Base-by-base conservation (phyloP, 2,113 vertebrate genomes). In the Psilopogon haemacephalus region DNA sequence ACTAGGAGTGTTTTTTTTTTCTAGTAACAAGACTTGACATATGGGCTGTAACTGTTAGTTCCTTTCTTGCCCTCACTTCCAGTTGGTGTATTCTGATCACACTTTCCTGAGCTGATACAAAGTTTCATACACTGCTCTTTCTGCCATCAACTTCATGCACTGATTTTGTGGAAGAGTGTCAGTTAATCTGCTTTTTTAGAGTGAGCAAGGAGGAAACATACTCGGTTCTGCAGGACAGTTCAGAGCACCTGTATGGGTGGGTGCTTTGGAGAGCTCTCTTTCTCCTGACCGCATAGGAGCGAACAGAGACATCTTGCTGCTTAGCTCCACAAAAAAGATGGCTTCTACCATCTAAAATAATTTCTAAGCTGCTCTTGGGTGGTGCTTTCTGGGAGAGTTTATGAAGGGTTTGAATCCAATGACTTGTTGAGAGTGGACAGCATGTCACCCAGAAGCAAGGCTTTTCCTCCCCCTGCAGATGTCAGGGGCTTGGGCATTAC, bases 181-280 rank as follows among this genome's bases (percentile, higher is more conserved):
- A 42, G 24, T 76, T 69, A 73, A 86, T n/a, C n/a, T n/a, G 8
- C 30, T 90, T 90, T 86, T 92, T 65, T 54, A 14, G 44, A 70
- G 30, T 18, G 17, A 86, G 11, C 15, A 35, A 70, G 75, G 85
- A 59, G 38, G 15, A 83, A 73, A 23, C n/a, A n/a, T 32, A 38
- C 35, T 63, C 54, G 60, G 0, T 84, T 48, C 16, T 65, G 15
- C 32, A 37, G 46, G 59, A 63, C 21, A 40, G 10, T 44, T 63
- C 0, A 1, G 26, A 55, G 75, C 55, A 46, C 17, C 12, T 42
- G 12, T 0, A 0, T 0, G 7, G 54, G 32, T 80, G 64, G 54
- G 32, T 84, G 60, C 46, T 84, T 60, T 73, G 18, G 28, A 50
- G 32, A 46, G 20, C 46, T 64, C 11, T 46, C 26, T 78, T 88